Conservation (phyloP, 1,140 invertebrate genomes). For the Drosophila orena region DNA sequence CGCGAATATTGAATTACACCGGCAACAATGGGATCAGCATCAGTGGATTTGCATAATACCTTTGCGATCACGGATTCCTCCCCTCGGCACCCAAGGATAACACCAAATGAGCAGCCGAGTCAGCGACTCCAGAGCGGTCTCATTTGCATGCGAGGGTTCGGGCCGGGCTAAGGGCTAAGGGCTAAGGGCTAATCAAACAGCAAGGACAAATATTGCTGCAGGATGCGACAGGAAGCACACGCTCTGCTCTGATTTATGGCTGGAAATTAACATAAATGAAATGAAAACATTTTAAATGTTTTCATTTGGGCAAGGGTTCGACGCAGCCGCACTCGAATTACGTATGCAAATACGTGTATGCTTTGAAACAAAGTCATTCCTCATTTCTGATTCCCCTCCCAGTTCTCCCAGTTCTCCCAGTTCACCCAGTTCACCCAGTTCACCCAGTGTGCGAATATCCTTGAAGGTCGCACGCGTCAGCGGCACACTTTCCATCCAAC, state of each 20-base stretch:
- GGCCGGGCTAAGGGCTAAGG: conserved; percentile 41
- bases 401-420: not conserved
- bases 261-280: conserved; percentile 76
- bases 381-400: not conserved
- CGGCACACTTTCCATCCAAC: conserved; percentile 37
- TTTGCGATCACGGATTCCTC: conserved; percentile 12
- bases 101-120: conserved; percentile 40
- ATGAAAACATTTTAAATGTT: conserved; percentile 78
- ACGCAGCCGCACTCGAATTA: conserved; percentile 32
- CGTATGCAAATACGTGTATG: conserved; percentile 71
- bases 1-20: conserved; percentile 76
- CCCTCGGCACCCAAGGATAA: conserved; percentile 50
- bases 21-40: conserved; percentile 50
- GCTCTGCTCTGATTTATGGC: conserved; percentile 67
- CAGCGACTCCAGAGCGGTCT: conserved; percentile 28
- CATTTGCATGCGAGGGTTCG: conserved; percentile 56
- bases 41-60: conserved; percentile 67
- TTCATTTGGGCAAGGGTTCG: conserved; percentile 49
- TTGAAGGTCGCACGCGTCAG: conserved; percentile 69
- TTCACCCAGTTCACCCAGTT: not conserved
- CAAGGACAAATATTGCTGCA: conserved; percentile 44
- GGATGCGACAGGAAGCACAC: conserved; percentile 71
- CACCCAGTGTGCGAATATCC: conserved; percentile 46
- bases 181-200: conserved; percentile 62
- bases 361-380: conserved; percentile 69